These are phyloP conservation scores for Chymomyza caudatula DNA, from an alignment of 2,888 invertebrate genomes.

Conservation along the genomic window DNA sequence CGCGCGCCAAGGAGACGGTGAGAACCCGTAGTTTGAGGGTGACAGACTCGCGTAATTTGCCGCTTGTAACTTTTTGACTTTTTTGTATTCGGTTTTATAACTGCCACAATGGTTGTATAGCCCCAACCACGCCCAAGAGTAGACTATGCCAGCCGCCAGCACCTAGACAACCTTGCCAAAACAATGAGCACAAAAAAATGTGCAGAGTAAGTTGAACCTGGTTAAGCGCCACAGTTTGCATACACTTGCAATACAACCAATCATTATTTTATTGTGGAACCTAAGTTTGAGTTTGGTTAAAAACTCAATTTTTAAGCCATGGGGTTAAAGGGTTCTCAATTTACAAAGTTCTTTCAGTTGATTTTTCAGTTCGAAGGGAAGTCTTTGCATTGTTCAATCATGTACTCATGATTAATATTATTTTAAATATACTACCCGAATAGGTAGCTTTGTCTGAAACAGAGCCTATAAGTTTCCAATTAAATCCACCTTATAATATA, in stretches of 20 bases:
- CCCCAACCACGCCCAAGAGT: slow-evolving; percentile 34
- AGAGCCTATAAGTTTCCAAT: no score
- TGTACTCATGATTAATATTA: no score
- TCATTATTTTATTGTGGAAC: background rate
- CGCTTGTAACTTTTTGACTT: slow-evolving; percentile 73
- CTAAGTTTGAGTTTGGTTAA: background rate
- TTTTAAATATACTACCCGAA: no score
- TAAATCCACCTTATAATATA: no score
- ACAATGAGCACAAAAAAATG: slow-evolving; percentile 21
- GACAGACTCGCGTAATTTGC: slow-evolving; percentile 71
- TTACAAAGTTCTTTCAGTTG: background rate
- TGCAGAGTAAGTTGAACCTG: background rate
- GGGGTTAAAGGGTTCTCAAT: background rate
- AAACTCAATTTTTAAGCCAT: background rate
- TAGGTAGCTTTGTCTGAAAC: no score
- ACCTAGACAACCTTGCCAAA: slow-evolving; percentile 23
- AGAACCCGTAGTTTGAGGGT: background rate
- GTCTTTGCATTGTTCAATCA: no score
- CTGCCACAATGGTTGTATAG: slow-evolving; percentile 6
- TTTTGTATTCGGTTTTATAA: slow-evolving; percentile 16
- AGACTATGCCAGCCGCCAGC: slow-evolving; percentile 35
- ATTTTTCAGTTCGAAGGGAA: background rate
- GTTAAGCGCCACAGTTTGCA: background rate
- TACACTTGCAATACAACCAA: background rate
- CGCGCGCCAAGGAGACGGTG: background rate